Percentiles rank a stretch among this genome's conserved stretches.
Conservation (phyloP, 1,140 invertebrate species). For the Eupristina koningsbergeri region DNA sequence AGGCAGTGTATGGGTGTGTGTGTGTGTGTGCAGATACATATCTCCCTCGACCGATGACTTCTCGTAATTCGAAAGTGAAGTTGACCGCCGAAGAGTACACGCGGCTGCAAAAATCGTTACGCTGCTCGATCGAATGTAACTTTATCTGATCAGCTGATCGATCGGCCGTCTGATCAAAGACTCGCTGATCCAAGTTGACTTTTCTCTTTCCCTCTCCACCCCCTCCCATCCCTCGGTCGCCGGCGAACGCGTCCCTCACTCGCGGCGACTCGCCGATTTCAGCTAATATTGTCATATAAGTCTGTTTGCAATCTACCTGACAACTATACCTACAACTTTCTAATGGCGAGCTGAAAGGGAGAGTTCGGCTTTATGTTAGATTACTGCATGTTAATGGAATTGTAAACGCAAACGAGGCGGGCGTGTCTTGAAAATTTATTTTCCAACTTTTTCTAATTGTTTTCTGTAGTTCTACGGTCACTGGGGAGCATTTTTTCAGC, state of each 20-base stretch:
- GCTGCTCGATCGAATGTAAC: background rate
- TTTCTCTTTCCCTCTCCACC: background rate
- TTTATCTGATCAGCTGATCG: conserved; percentile 34
- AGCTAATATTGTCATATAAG: background rate
- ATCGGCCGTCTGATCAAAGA: conserved; percentile 14
- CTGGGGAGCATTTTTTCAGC: too few species aligned
- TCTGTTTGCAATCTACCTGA: background rate
- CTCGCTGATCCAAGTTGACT: background rate
- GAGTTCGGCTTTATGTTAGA: background rate
- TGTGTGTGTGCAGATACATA: background rate
- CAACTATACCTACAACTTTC: conserved; percentile 15
- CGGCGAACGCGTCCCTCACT: background rate
- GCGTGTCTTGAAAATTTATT: background rate
- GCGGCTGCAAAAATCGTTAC: background rate
- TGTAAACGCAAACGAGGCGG: background rate
- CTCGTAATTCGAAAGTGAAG: conserved; percentile 14
- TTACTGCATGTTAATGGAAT: background rate
- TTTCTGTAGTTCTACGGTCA: background rate
- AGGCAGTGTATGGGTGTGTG: too few species aligned
- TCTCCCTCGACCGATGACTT: background rate
- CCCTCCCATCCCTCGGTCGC: too few species aligned
- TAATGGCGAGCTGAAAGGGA: background rate
- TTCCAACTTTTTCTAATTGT: background rate
- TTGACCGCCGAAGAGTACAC: background rate
- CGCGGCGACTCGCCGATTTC: background rate